Evolutionary conservation across 2,888 invertebrate genomes (phyloP), one percentile per base, ranked within the genome.

Genomic region (Prionchulus punctatus): DNA sequence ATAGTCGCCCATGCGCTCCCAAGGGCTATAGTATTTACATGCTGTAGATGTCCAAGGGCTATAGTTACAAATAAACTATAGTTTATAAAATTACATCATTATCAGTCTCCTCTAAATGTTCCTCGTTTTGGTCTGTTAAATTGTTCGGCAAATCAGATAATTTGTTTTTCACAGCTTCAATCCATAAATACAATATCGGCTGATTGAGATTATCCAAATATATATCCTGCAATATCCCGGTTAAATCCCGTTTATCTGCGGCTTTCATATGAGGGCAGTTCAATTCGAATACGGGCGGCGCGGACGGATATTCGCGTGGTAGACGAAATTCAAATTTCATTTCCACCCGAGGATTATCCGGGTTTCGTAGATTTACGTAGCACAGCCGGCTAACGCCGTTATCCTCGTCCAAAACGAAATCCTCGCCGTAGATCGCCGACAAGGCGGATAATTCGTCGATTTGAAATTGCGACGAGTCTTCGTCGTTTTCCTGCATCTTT

Each of bases 191-290:
- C 7, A 51, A 25, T 7, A 51, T 31, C 31, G 51, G 51, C 21
- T 51, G 27, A 21, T 27, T 25, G 7, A 36, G n/a, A 51, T 51
- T 51, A 26, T 51, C 51, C 30, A 36, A 4, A 51, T 51, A 51
- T 26, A 31, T 30, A 4, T 30, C 51, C 21, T 51, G 30, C 51
- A 51, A 31, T 51, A 7, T 7, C 4, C 26, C 51, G 51, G 7
- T 12, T 27, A 51, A 28, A 7, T 3, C 27, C 7, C 26, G 7
- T 25, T 51, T 51, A 4, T 4, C 31, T 21, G 7, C 3, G 4
- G 4, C n/a, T 12, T 51, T 28, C 51, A 51, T 27, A 36, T 51
- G 21, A n/a, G 51, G 51, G 26, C 26, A 51, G n/a, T 28, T 30
- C 4, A 51, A 26, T 51, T 51, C 51, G 12, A 31, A 12, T 7